Evolutionary conservation across 2,113 vertebrate genomes (phyloP).

Genomic region (Pseudois nayaur): DNA sequence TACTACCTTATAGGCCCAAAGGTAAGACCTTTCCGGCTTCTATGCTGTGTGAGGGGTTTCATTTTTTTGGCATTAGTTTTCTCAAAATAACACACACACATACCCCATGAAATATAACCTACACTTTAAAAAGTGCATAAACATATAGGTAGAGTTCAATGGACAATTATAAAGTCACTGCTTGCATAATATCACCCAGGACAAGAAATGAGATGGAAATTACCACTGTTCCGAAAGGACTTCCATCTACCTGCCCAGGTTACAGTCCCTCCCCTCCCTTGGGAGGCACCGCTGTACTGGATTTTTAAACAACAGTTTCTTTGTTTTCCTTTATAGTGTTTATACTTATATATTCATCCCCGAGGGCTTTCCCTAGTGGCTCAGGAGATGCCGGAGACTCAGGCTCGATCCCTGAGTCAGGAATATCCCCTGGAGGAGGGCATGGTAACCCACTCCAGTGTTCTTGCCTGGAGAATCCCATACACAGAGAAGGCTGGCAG

Average conservation of each 20-base stretch:
- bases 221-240: neutral
- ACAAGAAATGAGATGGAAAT: neutral
- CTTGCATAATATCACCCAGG: neutral
- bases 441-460: neutral
- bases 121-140: neutral
- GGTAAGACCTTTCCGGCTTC: neutral
- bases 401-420: neutral
- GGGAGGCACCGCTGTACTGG: too few species aligned
- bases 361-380: neutral
- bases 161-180: neutral
- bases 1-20: neutral
- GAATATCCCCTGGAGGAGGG: neutral
- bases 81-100: neutral
- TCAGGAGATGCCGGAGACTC: neutral
- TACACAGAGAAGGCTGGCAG: neutral
- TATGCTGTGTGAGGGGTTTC: neutral
- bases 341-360: neutral
- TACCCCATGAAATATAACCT: neutral
- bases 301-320: neutral
- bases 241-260: neutral
- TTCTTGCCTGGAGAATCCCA: neutral
- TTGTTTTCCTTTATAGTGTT: neutral
- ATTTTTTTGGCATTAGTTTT: neutral
- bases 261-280: neutral
- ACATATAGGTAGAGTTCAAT: neutral